Conservation (phyloP, 2,797 vertebrate species). For the Protosalanx chinensis region DNA sequence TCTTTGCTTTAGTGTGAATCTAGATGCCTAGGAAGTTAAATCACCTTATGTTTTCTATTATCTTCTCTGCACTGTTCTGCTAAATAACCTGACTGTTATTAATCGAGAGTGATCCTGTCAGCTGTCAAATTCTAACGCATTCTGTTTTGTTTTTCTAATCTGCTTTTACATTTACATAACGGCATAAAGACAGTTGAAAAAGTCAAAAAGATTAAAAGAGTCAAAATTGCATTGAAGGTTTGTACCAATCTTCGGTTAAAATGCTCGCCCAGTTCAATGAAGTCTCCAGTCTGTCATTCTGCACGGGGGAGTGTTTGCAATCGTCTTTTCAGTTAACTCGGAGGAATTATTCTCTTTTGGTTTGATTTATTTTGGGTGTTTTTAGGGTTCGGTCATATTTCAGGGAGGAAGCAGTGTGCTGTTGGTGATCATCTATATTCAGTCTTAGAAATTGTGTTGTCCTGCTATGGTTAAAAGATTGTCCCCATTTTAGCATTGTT, state of each 20-base stretch:
- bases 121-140: constrained; percentile 88
- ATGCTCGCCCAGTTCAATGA: constrained; percentile 74
- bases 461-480: too few species aligned
- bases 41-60: constrained; percentile 45
- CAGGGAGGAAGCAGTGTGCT: too few species aligned
- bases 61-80: constrained; percentile 74
- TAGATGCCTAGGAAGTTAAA: constrained; percentile 1
- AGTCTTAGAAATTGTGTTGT: too few species aligned
- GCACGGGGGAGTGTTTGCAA: constrained; percentile 82
- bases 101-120: constrained; percentile 85
- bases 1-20: constrained; percentile 44
- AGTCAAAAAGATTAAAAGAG: constrained; percentile 99
- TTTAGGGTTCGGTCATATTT: too few species aligned
- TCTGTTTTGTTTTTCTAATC: constrained; percentile 81
- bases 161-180: constrained; percentile 78
- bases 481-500: too few species aligned
- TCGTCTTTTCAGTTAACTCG: constrained; percentile 80
- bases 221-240: constrained; percentile 99
- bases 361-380: background rate
- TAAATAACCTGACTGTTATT: constrained; percentile 82
- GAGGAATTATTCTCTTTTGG: background rate
- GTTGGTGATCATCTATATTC: too few species aligned
- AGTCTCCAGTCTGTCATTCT: constrained; percentile 74
- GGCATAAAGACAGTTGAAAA: constrained; percentile 99
- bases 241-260: constrained; percentile 91